Percentiles rank a stretch among this genome's conserved stretches.
These are phyloP conservation scores for Falco concolor DNA, from an alignment of 2,797 vertebrate species.

Conservation along the genomic window DNA sequence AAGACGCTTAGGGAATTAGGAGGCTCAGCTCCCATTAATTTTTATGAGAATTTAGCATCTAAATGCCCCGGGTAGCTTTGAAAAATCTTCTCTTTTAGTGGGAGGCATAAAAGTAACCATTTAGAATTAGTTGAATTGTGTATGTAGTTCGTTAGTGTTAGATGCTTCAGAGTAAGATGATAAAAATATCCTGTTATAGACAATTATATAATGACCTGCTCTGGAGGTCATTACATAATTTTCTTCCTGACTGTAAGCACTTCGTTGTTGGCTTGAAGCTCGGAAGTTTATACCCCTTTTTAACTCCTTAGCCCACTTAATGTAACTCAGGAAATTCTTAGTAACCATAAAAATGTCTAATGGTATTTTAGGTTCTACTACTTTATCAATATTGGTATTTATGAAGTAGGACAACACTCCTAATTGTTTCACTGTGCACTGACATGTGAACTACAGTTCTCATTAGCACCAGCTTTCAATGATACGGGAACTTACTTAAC, in stretches of 20 bases:
- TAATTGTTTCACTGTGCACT: not conserved
- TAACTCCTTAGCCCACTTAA: not conserved
- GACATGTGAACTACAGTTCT: not conserved
- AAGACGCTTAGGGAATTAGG: not conserved
- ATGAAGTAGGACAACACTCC: not conserved
- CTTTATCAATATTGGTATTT: conserved; percentile 49
- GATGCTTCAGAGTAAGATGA: not conserved
- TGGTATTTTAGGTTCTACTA: not conserved
- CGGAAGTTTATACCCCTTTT: not conserved
- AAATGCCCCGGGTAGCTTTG: not conserved
- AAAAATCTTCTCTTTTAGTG: conserved; percentile 14
- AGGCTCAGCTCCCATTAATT: not conserved
- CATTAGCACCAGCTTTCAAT: not conserved
- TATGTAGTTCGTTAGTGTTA: not conserved
- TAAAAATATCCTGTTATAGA: not conserved
- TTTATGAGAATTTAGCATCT: conserved; percentile 20
- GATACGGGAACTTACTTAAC: not conserved
- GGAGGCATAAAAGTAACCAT: conserved; percentile 6
- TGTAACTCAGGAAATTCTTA: not conserved
- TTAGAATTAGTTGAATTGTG: not conserved
- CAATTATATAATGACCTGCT: not conserved
- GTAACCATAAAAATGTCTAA: not conserved
- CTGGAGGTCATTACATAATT: not conserved
- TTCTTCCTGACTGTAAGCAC: not conserved
- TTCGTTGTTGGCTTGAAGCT: not conserved